These are phyloP conservation scores for Platycheirus rosarum DNA, from an alignment of 2,888 invertebrate genomes.

Conservation along the genomic window DNA sequence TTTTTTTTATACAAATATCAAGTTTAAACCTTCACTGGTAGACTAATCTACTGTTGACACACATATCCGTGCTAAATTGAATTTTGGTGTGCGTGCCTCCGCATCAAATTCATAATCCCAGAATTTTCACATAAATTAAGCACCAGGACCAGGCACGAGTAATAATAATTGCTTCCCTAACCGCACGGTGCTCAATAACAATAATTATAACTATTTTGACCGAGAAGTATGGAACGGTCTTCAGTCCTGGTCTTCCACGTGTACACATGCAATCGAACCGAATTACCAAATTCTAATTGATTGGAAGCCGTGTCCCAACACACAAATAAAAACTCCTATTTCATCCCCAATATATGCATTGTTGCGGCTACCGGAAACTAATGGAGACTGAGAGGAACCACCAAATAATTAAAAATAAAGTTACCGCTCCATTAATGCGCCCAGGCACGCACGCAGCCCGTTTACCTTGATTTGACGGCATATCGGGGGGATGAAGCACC, in stretches of 20 bases:
- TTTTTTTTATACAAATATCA: constrained; percentile 32
- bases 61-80: constrained; percentile 52
- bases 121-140: constrained; percentile 56
- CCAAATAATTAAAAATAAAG: constrained; percentile 71
- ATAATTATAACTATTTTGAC: constrained; percentile 66
- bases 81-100: constrained; percentile 62
- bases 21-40: constrained; percentile 15
- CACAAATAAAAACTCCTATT: constrained; percentile 18
- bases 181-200: constrained; percentile 62
- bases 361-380: constrained; percentile 52
- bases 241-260: constrained; percentile 3
- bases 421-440: constrained; percentile 70
- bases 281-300: constrained; percentile 66
- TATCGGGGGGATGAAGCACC: not conserved
- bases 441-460: constrained; percentile 65
- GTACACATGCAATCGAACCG: constrained; percentile 51
- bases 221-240: constrained; percentile 4
- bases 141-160: constrained; percentile 46
- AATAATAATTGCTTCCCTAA: constrained; percentile 58
- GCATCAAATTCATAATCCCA: constrained; percentile 64
- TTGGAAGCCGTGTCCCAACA: constrained; percentile 49
- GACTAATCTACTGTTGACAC: constrained; percentile 62
- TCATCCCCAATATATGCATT: not conserved
- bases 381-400: constrained; percentile 38
- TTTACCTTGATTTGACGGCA: constrained; percentile 62